Evolutionary conservation across 1,140 invertebrate genomes (phyloP).

Genomic region (Sinella curviseta): DNA sequence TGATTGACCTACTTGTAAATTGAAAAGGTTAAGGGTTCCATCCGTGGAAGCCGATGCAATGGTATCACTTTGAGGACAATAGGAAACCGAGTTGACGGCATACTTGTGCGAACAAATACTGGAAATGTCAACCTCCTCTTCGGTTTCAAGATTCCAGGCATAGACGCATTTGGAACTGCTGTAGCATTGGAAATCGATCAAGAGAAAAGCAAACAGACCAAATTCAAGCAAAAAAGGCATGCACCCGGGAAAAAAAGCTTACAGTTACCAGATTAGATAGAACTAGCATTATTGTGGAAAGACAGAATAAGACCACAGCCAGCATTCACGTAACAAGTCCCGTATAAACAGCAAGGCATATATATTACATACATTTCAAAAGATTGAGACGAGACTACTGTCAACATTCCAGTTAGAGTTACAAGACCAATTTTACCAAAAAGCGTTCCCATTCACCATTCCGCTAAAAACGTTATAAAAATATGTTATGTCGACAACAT

Average conservation of each 20-base stretch:
- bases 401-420: no score
- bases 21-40: constrained; percentile 69
- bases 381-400: no score
- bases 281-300: background rate
- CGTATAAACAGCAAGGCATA: no score
- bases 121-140: constrained; percentile 57
- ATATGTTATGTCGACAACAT: no score
- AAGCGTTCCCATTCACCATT: no score
- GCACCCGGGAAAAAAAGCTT: constrained; percentile 26
- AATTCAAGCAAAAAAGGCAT: constrained; percentile 41
- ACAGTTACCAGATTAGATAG: constrained; percentile 23
- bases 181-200: constrained; percentile 44
- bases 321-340: constrained; percentile 15
- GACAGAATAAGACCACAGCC: background rate
- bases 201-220: constrained; percentile 38
- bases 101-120: constrained; percentile 65
- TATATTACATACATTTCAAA: no score
- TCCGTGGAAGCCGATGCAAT: constrained; percentile 73
- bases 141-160: constrained; percentile 44
- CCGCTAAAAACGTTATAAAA: no score
- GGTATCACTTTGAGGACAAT: constrained; percentile 65
- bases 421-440: no score
- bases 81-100: constrained; percentile 65
- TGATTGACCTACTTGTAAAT: constrained; percentile 57
- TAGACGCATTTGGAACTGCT: constrained; percentile 48